A percentile compares a stretch with the other conserved stretches of the same genome.
phyloP scores from a whole-genome alignment of 2,888 invertebrate species.

The Drosophila eohydei region DNA sequence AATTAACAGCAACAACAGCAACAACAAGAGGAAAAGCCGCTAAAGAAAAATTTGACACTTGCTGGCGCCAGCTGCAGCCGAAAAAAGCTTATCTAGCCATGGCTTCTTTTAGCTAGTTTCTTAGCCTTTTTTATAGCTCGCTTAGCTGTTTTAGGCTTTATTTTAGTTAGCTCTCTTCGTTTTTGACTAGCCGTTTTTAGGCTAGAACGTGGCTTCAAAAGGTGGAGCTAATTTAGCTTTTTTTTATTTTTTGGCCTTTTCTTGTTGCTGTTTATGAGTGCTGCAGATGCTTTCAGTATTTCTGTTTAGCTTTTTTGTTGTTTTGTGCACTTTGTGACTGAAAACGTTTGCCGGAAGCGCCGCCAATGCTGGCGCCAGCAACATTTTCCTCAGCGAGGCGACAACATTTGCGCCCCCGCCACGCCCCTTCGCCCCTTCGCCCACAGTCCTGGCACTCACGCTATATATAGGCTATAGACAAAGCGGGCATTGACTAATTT shows the following conservation, averaged over 20 bases:
- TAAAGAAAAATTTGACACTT: slow-evolving; percentile 70
- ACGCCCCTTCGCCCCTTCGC: not conserved
- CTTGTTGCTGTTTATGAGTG: not conserved
- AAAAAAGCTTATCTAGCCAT: not conserved
- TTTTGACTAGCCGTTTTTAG: not conserved
- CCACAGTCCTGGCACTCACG: not conserved
- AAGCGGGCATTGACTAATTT: slow-evolving; percentile 55
- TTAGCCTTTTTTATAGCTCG: not conserved
- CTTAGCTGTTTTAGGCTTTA: not conserved
- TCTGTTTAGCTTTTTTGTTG: slow-evolving; percentile 9
- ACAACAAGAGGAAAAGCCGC: slow-evolving; percentile 14
- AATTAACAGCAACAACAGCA: slow-evolving; percentile 51
- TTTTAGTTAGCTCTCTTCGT: not conserved
- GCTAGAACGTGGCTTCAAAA: not conserved
- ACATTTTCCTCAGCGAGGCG: not conserved
- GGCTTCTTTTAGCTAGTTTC: not conserved
- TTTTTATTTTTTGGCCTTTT: not conserved
- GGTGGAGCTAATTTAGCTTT: not conserved
- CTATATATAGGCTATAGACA: slow-evolving; percentile 34
- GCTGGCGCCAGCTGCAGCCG: slow-evolving; percentile 69
- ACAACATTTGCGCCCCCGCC: slow-evolving; percentile 3
- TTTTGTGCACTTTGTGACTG: slow-evolving; percentile 56
- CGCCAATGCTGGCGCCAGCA: slow-evolving; percentile 17
- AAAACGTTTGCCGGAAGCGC: slow-evolving; percentile 71
- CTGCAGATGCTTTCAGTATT: slow-evolving; percentile 33